phyloP scores from a whole-genome alignment of 2,888 invertebrate genomes.

The Noctua pronuba region DNA sequence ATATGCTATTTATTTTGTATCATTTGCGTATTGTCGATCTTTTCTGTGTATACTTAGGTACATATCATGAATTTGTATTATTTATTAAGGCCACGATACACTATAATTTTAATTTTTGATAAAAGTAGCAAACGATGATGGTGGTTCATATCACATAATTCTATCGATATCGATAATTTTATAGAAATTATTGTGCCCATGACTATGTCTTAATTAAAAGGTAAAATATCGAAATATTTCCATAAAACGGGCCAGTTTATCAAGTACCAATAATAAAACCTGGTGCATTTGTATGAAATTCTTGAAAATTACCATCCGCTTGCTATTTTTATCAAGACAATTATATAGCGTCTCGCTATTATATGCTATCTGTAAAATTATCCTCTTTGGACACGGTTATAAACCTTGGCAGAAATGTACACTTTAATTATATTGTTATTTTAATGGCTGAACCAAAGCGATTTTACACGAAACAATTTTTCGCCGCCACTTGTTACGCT shows the following conservation, averaged over 20 bases:
- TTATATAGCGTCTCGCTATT: constrained; percentile 66
- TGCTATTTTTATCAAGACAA: constrained; percentile 63
- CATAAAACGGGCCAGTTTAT: not conserved
- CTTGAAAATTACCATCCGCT: constrained; percentile 32
- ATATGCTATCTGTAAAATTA: constrained; percentile 71
- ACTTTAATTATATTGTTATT: constrained; percentile 74
- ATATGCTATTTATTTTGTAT: constrained; percentile 88
- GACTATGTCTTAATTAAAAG: constrained; percentile 6
- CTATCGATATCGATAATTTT: constrained; percentile 44
- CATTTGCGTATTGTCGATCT: constrained; percentile 86
- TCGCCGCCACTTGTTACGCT: constrained; percentile 86
- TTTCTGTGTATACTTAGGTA: constrained; percentile 90
- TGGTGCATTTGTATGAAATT: not conserved
- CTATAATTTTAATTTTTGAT: constrained; percentile 69
- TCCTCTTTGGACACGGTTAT: constrained; percentile 82
- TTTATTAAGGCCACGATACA: constrained; percentile 80
- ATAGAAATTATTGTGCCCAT: not conserved
- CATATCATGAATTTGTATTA: constrained; percentile 88
- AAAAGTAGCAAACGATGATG: constrained; percentile 64
- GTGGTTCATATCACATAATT: constrained; percentile 5
- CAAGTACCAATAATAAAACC: not conserved
- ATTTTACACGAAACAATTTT: constrained; percentile 78
- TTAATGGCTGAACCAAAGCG: constrained; percentile 87
- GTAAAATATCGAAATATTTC: not conserved
- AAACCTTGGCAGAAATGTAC: constrained; percentile 82